phyloP scores from a whole-genome alignment of 1,140 invertebrate genomes.

The Medauroidea extradentata region DNA sequence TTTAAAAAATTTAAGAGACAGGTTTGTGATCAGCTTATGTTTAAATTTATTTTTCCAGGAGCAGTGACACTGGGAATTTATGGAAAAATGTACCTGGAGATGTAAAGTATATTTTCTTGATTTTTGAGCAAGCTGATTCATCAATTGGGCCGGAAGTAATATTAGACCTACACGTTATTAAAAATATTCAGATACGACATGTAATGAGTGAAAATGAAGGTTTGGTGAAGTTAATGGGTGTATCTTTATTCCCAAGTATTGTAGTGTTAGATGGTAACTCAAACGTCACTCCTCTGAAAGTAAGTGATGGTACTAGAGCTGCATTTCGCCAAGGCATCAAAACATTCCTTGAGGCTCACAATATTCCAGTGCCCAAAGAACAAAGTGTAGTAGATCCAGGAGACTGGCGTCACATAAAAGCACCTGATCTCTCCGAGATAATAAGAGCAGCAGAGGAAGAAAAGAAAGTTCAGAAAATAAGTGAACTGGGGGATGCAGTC shows the following conservation, averaged over 20 bases:
- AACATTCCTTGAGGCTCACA: conserved; percentile 45
- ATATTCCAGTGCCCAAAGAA: conserved; percentile 28
- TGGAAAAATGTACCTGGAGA: conserved; percentile 44
- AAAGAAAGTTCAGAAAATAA: conserved; percentile 28
- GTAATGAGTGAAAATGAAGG: conserved; percentile 50
- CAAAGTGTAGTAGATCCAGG: background rate
- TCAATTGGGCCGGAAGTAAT: conserved; percentile 46
- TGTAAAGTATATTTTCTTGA: conserved; percentile 49
- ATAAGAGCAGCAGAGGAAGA: conserved; percentile 28
- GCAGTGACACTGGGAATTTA: conserved; percentile 32
- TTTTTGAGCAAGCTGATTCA: conserved; percentile 56
- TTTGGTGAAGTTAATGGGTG: conserved; percentile 43
- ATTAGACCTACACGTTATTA: conserved; percentile 55
- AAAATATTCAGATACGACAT: conserved; percentile 50
- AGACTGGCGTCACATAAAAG: conserved; percentile 12
- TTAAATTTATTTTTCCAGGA: conserved; percentile 18
- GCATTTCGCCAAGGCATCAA: conserved; percentile 40
- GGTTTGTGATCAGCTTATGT: conserved; percentile 32
- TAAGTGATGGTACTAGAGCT: conserved; percentile 26
- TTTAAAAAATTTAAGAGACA: no score
- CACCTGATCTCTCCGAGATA: conserved; percentile 25
- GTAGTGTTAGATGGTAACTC: conserved; percentile 42
- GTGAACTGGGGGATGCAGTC: conserved; percentile 49
- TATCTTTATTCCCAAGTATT: conserved; percentile 51
- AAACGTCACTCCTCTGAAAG: conserved; percentile 1